Percentiles rank a stretch among this genome's conserved stretches.
phyloP scores from a whole-genome alignment of 1,140 invertebrate genomes.

The Agrypnia vestita region DNA sequence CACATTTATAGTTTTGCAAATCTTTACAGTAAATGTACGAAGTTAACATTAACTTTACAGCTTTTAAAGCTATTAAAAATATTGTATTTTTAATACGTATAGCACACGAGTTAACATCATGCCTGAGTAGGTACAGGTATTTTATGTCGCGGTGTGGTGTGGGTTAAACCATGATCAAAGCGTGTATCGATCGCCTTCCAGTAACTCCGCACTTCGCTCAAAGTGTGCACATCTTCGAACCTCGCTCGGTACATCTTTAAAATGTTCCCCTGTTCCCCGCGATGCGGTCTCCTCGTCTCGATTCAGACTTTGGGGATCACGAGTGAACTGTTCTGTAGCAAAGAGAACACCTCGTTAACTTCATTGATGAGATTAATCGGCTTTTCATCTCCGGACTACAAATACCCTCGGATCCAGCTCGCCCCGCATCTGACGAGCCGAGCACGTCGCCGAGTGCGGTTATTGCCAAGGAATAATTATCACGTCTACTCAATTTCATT shows the following conservation, averaged over 20 bases:
- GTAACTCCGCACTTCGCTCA: not conserved
- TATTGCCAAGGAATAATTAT: conserved; percentile 28
- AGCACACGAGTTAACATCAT: no score
- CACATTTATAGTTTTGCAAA: no score
- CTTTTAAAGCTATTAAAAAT: no score
- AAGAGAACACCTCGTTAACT: conserved; percentile 45
- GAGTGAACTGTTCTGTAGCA: conserved; percentile 14
- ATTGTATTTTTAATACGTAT: no score
- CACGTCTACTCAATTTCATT: conserved; percentile 29
- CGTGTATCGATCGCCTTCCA: not conserved
- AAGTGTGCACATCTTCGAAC: not conserved
- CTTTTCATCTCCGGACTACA: conserved; percentile 40
- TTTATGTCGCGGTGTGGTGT: no score
- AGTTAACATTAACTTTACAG: no score
- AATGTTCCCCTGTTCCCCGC: not conserved
- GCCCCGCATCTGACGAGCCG: conserved; percentile 25
- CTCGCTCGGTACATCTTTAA: not conserved
- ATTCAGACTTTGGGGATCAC: not conserved
- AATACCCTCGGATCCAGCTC: conserved; percentile 25
- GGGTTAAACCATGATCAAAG: not conserved
- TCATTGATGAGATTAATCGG: conserved; percentile 50
- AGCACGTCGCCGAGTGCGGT: conserved; percentile 16
- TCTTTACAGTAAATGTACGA: no score
- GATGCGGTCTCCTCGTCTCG: not conserved
- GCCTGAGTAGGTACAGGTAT: no score